Base-by-base conservation (phyloP, 2,113 vertebrate species). In the Pterocles gutturalis region DNA sequence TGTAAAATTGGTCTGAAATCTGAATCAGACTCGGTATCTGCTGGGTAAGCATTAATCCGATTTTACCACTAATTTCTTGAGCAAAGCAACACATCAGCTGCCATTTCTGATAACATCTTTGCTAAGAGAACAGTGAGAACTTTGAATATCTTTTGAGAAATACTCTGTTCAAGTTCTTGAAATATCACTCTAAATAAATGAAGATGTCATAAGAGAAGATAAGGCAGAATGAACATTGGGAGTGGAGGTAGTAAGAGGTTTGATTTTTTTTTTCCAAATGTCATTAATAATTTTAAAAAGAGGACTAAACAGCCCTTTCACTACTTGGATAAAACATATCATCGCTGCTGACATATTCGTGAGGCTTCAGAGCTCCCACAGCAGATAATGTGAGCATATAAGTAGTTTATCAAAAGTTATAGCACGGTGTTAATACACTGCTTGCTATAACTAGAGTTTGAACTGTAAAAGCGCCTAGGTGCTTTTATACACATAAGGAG, bases 281-380 rank as follows among this genome's bases (percentile, higher is more conserved):
- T 31, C 29, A 64, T 67, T 72, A 61, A 34, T 46, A 55, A 25
- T 21, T 80, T 49, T 12, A 6, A 51, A 43, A 75, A 65, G 51
- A 53, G 45, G 45, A 41, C 13, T 71, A 33, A 90, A 29, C 21
- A 64, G 24, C 21, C 57, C 29, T 64, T 58, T 70, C 36, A 10
- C 24, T 70, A 10, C n/a, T 51, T 62, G 55, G 49, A 69, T 38
- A 34, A 46, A 58, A 13, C 14, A 8, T 13, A 10, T 18, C 41
- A 6, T 53, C 26, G 8, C 83, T 58, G 36, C n/a, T 71, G 17
- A 20, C 21, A 4, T 0, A 4, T 0, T 12, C 43, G 6, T 12
- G 24, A 75, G 43, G 62, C 28, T 76, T 70, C 62, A 76, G 55
- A 75, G 43, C 49, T 89, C 62, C 43, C 55, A 34, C 53, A 58